Conservation (phyloP, 2,797 vertebrate genomes). For the Lagocephalus sceleratus region DNA sequence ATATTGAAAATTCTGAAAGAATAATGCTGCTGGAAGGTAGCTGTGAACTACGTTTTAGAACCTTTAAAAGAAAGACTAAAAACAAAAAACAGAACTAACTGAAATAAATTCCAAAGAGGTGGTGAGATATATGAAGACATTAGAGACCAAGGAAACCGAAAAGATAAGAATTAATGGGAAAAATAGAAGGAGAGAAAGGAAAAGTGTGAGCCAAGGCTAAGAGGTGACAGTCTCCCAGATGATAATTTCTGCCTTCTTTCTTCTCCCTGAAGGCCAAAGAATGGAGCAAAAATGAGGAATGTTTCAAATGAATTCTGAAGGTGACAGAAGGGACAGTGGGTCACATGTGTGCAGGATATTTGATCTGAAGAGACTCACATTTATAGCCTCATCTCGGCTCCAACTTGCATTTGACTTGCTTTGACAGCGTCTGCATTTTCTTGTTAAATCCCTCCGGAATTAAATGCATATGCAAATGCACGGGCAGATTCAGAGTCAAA, state of each 20-base stretch:
- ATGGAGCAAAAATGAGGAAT: slow-evolving; percentile 18
- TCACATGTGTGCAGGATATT: slow-evolving; percentile 42
- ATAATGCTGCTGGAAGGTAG: no score
- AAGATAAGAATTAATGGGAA: neutral
- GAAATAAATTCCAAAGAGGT: no score
- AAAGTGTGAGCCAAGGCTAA: neutral
- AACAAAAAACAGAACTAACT: no score
- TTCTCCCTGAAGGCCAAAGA: neutral
- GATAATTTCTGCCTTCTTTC: slow-evolving; percentile 6
- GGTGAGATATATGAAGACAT: slow-evolving; percentile 2
- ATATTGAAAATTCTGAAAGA: slow-evolving; percentile 12
- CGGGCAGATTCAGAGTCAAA: slow-evolving; percentile 50
- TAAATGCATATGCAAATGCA: slow-evolving; percentile 10
- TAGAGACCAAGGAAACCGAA: neutral
- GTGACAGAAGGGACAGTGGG: slow-evolving; percentile 42
- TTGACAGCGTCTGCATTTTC: neutral
- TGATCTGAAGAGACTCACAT: slow-evolving; percentile 53
- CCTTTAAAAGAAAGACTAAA: no score
- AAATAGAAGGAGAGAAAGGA: neutral
- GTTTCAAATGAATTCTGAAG: slow-evolving; percentile 21
- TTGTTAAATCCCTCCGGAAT: slow-evolving; percentile 53
- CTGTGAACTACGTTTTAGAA: no score
- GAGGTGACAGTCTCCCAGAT: slow-evolving; percentile 16
- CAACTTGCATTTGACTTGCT: slow-evolving; percentile 1
- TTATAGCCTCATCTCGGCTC: slow-evolving; percentile 42